A percentile compares a stretch with the other conserved stretches of the same genome.
These are phyloP conservation scores for Crypturellus tataupa DNA, from an alignment of 2,797 vertebrate species.

Conservation along the genomic window DNA sequence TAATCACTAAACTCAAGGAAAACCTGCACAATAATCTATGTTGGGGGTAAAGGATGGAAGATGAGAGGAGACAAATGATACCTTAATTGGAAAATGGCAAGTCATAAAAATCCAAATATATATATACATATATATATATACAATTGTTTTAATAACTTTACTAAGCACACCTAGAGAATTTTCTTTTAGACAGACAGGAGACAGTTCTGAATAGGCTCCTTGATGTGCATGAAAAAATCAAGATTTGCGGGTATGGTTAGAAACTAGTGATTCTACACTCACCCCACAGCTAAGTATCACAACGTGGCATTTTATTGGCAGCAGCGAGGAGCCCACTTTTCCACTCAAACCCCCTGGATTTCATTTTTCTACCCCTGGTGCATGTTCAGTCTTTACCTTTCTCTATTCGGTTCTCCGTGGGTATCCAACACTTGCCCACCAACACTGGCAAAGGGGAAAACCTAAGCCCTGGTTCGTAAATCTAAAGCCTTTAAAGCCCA, in stretches of 20 bases:
- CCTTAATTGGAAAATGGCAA: background rate
- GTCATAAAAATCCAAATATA: background rate
- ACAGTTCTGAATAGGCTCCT: background rate
- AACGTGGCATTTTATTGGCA: background rate
- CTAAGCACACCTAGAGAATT: background rate
- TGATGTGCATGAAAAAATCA: background rate
- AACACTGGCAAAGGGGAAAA: slow-evolving; percentile 16
- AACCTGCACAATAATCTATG: background rate
- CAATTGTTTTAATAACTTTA: background rate
- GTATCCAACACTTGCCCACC: background rate
- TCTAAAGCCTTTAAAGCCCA: slow-evolving; percentile 42
- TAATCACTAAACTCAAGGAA: background rate
- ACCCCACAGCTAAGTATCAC: background rate
- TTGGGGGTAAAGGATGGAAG: background rate
- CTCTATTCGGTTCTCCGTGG: background rate
- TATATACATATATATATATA: too few species aligned
- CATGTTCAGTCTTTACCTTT: background rate
- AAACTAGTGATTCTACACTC: background rate
- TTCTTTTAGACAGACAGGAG: background rate
- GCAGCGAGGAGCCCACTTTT: too few species aligned
- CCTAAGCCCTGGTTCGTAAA: slow-evolving; percentile 13
- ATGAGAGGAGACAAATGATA: background rate
- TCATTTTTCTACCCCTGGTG: background rate
- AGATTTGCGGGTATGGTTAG: background rate
- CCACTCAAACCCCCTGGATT: too few species aligned